Evolutionary conservation across 2,797 vertebrate genomes (phyloP).

Genomic region (Neomorphus geoffroyi): DNA sequence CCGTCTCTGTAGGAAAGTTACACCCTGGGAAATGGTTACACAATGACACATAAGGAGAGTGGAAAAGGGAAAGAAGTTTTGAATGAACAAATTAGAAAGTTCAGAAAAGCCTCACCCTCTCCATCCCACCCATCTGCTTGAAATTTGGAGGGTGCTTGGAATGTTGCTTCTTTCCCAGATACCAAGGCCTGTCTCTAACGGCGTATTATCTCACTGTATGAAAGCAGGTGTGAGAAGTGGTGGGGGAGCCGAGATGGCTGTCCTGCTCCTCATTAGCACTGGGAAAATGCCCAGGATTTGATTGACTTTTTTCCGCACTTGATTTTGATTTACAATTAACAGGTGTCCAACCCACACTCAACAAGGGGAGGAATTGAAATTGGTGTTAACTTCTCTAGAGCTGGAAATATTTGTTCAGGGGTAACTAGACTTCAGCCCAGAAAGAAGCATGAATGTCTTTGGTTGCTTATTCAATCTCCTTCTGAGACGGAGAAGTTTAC

Average conservation of each 20-base stretch:
- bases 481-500: background rate
- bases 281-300: background rate
- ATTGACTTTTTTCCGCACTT: background rate
- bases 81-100: background rate
- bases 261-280: background rate
- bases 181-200: background rate
- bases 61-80: background rate
- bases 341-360: background rate
- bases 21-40: background rate
- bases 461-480: background rate
- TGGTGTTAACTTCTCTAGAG: background rate
- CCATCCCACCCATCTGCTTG: background rate
- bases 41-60: background rate
- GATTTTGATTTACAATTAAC: background rate
- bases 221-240: background rate
- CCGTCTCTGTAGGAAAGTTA: background rate
- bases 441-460: background rate
- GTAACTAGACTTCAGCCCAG: background rate
- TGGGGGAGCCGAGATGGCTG: background rate
- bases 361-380: background rate
- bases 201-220: rapidly evolving
- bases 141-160: background rate
- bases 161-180: background rate
- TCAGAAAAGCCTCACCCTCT: background rate
- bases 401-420: background rate